Percentiles rank a stretch among this genome's conserved stretches.
Evolutionary conservation across 2,797 vertebrate genomes (phyloP).

Genomic region (Otolemur crassicaudatus): DNA sequence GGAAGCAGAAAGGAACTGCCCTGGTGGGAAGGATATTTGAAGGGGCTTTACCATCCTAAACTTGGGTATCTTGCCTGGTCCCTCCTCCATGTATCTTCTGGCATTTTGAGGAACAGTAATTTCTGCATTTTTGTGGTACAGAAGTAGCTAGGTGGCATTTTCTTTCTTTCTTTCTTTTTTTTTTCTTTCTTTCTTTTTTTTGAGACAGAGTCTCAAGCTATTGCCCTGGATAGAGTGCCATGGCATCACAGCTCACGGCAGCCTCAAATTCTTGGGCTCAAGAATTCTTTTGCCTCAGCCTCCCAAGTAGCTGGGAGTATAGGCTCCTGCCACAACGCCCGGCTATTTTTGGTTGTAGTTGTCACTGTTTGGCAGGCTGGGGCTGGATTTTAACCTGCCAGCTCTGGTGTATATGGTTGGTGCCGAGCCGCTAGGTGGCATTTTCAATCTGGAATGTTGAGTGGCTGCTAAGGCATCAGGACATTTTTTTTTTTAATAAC

Average conservation of each 20-base stretch:
- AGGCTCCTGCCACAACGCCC: no score
- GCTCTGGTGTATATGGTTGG: no score
- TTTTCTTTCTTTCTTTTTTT: no score
- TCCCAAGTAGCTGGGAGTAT: no score
- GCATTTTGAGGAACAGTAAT: slow-evolving; percentile 8
- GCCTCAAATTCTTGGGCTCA: no score
- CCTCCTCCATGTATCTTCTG: background rate
- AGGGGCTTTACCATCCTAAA: background rate
- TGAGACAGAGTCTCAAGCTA: no score
- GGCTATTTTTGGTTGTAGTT: no score
- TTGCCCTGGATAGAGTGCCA: no score
- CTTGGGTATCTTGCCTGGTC: background rate
- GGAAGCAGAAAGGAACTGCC: background rate
- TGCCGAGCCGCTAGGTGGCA: background rate
- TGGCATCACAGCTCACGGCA: no score
- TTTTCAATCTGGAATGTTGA: slow-evolving; percentile 67
- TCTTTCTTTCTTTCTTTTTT: background rate
- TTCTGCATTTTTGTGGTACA: slow-evolving; percentile 2
- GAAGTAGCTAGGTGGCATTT: slow-evolving; percentile 49
- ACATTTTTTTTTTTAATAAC: background rate
- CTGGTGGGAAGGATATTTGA: background rate
- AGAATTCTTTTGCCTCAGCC: no score
- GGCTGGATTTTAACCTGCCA: no score
- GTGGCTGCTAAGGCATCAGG: slow-evolving; percentile 12
- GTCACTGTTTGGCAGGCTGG: no score